Percentiles rank a stretch among this genome's conserved stretches.
Conservation (phyloP, 2,113 vertebrate species). For the Lipophrys pholis region DNA sequence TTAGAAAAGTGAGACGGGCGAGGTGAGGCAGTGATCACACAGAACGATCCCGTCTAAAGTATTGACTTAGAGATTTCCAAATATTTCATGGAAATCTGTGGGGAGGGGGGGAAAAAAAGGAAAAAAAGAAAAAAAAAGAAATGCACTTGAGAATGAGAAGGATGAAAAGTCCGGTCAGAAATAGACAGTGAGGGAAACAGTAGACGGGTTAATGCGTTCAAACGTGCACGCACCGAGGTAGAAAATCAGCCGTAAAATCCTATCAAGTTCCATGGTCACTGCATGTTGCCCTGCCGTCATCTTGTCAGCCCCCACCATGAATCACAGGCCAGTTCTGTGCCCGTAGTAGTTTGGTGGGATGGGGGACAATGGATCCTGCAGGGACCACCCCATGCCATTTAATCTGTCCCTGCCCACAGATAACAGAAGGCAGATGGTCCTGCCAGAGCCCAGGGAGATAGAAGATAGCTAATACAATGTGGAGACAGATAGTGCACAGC, state of each 20-base stretch:
- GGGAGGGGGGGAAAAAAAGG: not conserved
- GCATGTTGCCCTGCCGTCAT: conserved; percentile 40
- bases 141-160: not conserved
- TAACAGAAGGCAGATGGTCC: conserved; percentile 81
- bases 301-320: conserved; percentile 39
- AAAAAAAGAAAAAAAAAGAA: not conserved
- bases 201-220: conserved; percentile 32
- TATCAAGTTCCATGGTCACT: conserved; percentile 58
- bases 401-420: conserved; percentile 76
- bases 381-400: conserved; percentile 77
- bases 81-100: conserved; percentile 24
- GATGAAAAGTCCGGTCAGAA: not conserved
- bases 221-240: conserved; percentile 35
- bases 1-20: conserved; percentile 8
- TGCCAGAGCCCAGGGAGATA: conserved; percentile 63
- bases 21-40: not conserved
- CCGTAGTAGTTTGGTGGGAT: conserved; percentile 35
- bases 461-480: conserved; percentile 62
- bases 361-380: conserved; percentile 56
- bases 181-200: conserved; percentile 16
- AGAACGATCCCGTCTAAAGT: conserved; percentile 9
- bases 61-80: not conserved
- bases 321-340: conserved; percentile 52
- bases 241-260: conserved; percentile 70
- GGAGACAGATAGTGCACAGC: conserved; percentile 51